Percentiles rank a stretch among this genome's conserved stretches.
Evolutionary conservation across 2,113 vertebrate genomes (phyloP).

Genomic region (Macheiramphus alcinus): DNA sequence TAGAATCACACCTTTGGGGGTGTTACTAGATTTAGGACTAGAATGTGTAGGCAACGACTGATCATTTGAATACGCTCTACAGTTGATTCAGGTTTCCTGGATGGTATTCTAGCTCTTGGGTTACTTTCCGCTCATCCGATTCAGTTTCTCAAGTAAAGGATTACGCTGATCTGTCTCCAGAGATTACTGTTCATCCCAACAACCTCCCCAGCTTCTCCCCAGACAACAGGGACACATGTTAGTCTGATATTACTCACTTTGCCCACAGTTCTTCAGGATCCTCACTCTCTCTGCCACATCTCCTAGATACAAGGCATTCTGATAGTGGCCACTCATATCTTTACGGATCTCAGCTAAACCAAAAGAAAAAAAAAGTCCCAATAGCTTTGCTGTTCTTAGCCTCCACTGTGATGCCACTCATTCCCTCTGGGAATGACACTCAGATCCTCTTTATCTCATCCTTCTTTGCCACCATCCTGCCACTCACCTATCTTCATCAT

Average conservation of each 20-base stretch:
- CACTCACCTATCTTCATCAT: conserved; percentile 98
- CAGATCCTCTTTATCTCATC: not conserved
- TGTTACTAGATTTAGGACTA: not conserved
- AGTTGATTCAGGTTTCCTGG: not conserved
- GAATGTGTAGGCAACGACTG: rapidly evolving
- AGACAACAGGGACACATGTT: rapidly evolving
- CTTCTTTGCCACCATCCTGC: not conserved
- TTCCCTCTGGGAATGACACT: not conserved
- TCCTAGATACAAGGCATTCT: conserved; percentile 93
- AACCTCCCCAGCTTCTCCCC: too few relatives aligned
- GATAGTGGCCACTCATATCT: conserved; percentile 98
- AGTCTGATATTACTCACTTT: conserved; percentile 76
- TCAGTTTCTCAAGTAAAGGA: not conserved
- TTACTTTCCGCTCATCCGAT: not conserved
- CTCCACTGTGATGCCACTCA: too few relatives aligned
- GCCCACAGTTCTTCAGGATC: conserved; percentile 95
- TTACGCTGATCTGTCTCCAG: not conserved
- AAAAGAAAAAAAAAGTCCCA: not conserved
- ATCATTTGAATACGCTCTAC: not conserved
- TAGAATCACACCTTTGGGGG: not conserved
- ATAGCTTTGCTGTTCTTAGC: not conserved
- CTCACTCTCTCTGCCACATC: conserved; percentile 93
- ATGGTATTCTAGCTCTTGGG: not conserved
- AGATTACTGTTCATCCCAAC: not conserved
- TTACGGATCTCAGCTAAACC: conserved; percentile 92